These are phyloP conservation scores for Hedychridium roseum DNA, from an alignment of 2,888 invertebrate species.

Conservation along the genomic window DNA sequence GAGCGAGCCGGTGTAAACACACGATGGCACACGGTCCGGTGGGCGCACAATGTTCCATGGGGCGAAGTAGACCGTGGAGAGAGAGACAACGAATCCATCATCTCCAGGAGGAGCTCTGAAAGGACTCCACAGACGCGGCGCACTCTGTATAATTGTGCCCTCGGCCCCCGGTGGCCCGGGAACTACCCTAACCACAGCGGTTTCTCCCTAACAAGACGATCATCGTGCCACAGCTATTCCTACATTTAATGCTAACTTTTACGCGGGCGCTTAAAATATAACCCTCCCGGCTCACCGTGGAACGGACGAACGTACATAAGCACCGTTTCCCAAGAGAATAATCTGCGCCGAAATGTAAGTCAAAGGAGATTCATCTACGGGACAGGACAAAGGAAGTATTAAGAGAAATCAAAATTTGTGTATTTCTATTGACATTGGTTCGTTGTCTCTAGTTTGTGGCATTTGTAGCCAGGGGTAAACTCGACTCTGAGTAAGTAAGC, in stretches of 20 bases:
- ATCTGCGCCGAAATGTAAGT: too few species aligned
- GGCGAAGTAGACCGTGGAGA: constrained; percentile 40
- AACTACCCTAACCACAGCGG: constrained; percentile 30
- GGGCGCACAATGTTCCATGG: constrained; percentile 36
- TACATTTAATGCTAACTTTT: constrained; percentile 49
- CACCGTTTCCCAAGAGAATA: too few species aligned
- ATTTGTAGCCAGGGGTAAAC: too few species aligned
- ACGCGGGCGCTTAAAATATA: constrained; percentile 51
- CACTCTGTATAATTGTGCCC: constrained; percentile 55
- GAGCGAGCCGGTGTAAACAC: neutral
- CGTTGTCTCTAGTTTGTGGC: too few species aligned
- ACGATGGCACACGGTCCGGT: constrained; percentile 9
- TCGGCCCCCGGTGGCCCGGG: constrained; percentile 50
- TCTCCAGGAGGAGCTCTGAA: constrained; percentile 44
- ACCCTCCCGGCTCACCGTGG: too few species aligned
- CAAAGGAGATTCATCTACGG: too few species aligned
- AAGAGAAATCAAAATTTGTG: too few species aligned
- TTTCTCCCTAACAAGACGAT: too few species aligned
- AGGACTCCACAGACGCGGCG: constrained; percentile 48
- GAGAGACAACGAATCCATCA: constrained; percentile 52
- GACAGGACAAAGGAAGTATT: too few species aligned
- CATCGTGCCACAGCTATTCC: constrained; percentile 39
- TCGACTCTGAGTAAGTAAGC: too few species aligned
- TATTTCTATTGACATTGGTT: too few species aligned
- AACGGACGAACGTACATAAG: too few species aligned